Evolutionary conservation across 2,888 invertebrate genomes (phyloP).

Genomic region (Cantharis flavilabris): DNA sequence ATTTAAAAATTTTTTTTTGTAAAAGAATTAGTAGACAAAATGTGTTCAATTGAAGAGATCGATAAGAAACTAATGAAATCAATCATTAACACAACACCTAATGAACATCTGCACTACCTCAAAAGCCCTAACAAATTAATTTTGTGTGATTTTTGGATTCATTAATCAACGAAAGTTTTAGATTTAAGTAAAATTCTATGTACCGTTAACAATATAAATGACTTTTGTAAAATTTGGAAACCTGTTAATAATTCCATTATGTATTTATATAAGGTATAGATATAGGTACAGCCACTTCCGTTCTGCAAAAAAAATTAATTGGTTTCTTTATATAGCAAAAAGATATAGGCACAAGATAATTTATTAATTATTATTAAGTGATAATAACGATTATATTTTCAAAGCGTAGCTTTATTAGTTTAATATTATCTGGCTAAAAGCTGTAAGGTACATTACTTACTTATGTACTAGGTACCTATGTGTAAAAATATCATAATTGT

Average conservation of each 20-base stretch:
- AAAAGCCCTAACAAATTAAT: slow-evolving; percentile 27
- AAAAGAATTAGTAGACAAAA: not conserved
- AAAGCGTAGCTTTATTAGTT: too few species aligned
- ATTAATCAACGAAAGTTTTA: slow-evolving; percentile 28
- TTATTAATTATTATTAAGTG: not conserved
- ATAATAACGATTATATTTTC: not conserved
- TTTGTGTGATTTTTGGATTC: slow-evolving; percentile 22
- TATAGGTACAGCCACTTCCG: not conserved
- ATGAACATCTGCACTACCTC: slow-evolving; percentile 19
- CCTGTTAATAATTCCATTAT: slow-evolving; percentile 12
- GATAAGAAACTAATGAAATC: not conserved
- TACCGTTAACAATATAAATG: slow-evolving; percentile 26
- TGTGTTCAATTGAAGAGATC: not conserved
- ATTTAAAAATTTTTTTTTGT: not conserved
- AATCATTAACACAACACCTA: slow-evolving; percentile 14
- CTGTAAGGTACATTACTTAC: too few species aligned
- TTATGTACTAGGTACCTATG: too few species aligned
- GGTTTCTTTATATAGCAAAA: not conserved
- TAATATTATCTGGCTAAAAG: too few species aligned
- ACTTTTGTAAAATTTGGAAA: slow-evolving; percentile 23
- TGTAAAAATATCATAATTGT: too few species aligned
- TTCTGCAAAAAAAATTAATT: not conserved
- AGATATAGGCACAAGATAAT: not conserved
- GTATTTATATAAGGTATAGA: not conserved
- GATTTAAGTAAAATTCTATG: slow-evolving; percentile 26